Evolutionary conservation across 2,797 vertebrate genomes (phyloP), one percentile per base, ranked within the genome.

Genomic region (Neosilurus hyrtlii): DNA sequence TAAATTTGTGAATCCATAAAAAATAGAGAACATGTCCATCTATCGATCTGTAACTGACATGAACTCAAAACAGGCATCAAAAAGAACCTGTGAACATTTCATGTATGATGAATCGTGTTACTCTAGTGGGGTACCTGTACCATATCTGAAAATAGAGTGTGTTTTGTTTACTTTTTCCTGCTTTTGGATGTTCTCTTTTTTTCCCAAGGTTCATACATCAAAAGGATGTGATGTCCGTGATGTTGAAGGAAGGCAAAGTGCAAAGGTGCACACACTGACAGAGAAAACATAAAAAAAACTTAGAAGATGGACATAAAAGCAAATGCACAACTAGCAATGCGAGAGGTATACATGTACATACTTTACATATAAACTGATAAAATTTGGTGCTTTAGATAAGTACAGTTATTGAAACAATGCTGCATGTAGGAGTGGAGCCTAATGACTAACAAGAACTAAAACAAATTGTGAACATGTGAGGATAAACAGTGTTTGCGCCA

Each of bases 31-130:
- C 30, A 4, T 43, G 43, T 43, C 43, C 43, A 43, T 43, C 43
- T 43, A 4, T 43, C 43, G 43, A 43, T 43, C 43, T 43, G 43
- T 43, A 43, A 43, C 8, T 43, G 43, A 8, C 4, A 43, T 16
- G 49, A 67, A 80, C 79, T 81, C 63, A 82, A 30, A 52, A 81
- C 59, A 73, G 78, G 37, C 56, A 77, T 59, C 51, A 65, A 71
- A 24, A 26, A 18, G 14, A 79, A 57, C 57, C 24, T 20, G 30
- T 22, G 30, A 62, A 74, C n/a, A 80, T 63, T 77, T 35, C 82
- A 74, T 59, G 52, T 30, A 49, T 80, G 78, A 84, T 75, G 52
- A 80, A 80, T 84, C 71, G n/a, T 20, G 12, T 57, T 61, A 14
- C 52, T 43, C 49, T 24, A 54, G 9, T 71, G 81, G 15, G 15